A percentile compares a stretch with the other conserved stretches of the same genome.
Evolutionary conservation across 2,888 invertebrate genomes (phyloP).

Genomic region (Anorthoa munda): DNA sequence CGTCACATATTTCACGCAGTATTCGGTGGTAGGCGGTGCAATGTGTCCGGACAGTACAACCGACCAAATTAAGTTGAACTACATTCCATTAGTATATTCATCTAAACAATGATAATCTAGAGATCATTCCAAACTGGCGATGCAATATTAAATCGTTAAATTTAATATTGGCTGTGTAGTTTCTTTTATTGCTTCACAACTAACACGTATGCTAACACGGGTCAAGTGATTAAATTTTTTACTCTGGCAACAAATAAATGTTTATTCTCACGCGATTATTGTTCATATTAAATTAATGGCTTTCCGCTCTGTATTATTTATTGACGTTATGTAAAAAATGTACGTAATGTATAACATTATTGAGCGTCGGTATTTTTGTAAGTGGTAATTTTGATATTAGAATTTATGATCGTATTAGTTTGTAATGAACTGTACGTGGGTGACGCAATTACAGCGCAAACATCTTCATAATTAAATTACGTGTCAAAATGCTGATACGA

Average conservation of each 20-base stretch:
- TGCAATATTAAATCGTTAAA: conserved; percentile 90
- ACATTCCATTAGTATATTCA: conserved; percentile 67
- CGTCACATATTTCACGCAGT: conserved; percentile 89
- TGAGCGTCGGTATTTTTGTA: conserved; percentile 49
- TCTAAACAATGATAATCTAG: conserved; percentile 66
- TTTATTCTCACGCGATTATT: conserved; percentile 88
- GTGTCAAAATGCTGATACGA: conserved; percentile 81
- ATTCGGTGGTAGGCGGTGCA: conserved; percentile 89
- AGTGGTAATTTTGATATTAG: conserved; percentile 56
- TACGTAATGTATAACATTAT: conserved; percentile 66
- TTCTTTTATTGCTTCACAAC: conserved; percentile 89
- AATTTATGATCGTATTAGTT: conserved; percentile 56
- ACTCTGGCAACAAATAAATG: conserved; percentile 83
- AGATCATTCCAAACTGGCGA: conserved; percentile 79
- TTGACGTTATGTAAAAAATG: conserved; percentile 75
- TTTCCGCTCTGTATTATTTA: conserved; percentile 77
- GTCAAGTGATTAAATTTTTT: conserved; percentile 84
- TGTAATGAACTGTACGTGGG: conserved; percentile 55
- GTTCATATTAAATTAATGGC: conserved; percentile 81
- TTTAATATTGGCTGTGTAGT: conserved; percentile 89
- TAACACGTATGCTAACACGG: conserved; percentile 85
- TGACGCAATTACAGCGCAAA: conserved; percentile 74
- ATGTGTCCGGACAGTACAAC: conserved; percentile 76
- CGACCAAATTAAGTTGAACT: conserved; percentile 78
- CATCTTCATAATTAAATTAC: conserved; percentile 77